These are phyloP conservation scores for Syngnathus typhle DNA, from an alignment of 2,113 vertebrate genomes.

Conservation along the genomic window DNA sequence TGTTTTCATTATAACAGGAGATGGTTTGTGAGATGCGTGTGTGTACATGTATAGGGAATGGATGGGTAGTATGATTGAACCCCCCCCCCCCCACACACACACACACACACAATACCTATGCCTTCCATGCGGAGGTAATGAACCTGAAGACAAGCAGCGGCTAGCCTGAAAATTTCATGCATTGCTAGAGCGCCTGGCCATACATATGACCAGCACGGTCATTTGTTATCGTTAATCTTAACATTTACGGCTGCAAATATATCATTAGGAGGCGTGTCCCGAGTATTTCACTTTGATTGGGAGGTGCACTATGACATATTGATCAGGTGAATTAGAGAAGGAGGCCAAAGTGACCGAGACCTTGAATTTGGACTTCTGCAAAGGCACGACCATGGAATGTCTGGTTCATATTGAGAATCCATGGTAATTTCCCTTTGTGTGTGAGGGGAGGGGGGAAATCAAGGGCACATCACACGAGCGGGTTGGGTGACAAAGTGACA, in stretches of 20 bases:
- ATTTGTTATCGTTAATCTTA: conserved; percentile 75
- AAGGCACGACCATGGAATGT: conserved; percentile 55
- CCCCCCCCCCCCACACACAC: conserved; percentile 12
- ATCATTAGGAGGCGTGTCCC: conserved; percentile 67
- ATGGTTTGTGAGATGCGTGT: conserved; percentile 5
- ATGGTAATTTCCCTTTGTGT: conserved; percentile 60
- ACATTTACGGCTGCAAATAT: conserved; percentile 73
- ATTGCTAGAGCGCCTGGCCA: conserved; percentile 58
- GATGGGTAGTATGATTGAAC: conserved; percentile 65
- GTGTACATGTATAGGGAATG: conserved; percentile 24
- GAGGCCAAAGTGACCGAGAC: conserved; percentile 54
- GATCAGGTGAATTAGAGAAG: conserved; percentile 47
- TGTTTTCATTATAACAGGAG: conserved; percentile 69
- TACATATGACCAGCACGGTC: conserved; percentile 57
- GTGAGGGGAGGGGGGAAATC: conserved; percentile 41
- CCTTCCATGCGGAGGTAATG: conserved; percentile 70
- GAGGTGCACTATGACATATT: conserved; percentile 61
- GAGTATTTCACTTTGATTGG: conserved; percentile 64
- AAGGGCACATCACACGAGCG: conserved; percentile 57
- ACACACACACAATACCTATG: conserved; percentile 20
- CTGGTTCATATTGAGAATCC: conserved; percentile 48
- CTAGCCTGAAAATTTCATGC: conserved; percentile 72
- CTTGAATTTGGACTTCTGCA: conserved; percentile 63
- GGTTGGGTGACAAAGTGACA: conserved; percentile 53
- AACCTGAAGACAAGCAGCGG: conserved; percentile 70